A percentile compares a stretch with the other conserved stretches of the same genome.
Conservation (phyloP, 1,140 invertebrate species). For the Catajapyx aquilonaris region DNA sequence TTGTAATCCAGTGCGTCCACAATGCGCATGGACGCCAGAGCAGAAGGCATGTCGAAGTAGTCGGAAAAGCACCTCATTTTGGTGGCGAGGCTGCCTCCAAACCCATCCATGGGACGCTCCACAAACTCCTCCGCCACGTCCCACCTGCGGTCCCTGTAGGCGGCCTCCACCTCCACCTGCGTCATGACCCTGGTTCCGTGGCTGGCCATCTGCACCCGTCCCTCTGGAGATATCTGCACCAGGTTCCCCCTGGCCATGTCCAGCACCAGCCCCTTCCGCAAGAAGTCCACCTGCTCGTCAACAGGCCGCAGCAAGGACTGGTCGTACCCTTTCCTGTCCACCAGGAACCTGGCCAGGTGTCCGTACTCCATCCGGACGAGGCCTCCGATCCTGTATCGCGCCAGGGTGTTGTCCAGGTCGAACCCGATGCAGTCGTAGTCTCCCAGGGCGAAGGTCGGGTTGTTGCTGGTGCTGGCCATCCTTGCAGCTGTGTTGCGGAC, state of each 20-base stretch:
- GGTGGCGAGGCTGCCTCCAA: conserved; percentile 33
- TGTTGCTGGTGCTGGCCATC: no score
- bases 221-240: conserved; percentile 35
- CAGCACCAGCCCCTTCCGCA: conserved; percentile 52
- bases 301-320: conserved; percentile 27
- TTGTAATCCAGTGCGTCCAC: conserved; percentile 43
- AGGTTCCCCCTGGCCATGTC: conserved; percentile 52
- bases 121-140: conserved; percentile 24
- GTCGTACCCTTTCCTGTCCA: conserved; percentile 36
- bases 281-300: conserved; percentile 33
- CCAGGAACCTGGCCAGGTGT: conserved; percentile 34
- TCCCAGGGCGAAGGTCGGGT: conserved; percentile 20
- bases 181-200: conserved; percentile 43
- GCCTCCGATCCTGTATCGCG: conserved; percentile 41
- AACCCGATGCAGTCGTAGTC: conserved; percentile 61
- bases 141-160: conserved; percentile 38
- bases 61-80: conserved; percentile 44
- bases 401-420: conserved; percentile 54
- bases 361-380: conserved; percentile 39
- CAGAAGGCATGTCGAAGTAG: conserved; percentile 49
- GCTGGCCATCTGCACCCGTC: conserved; percentile 35
- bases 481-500: no score
- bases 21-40: conserved; percentile 43
- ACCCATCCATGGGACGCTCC: conserved; percentile 31
- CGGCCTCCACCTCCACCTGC: conserved; percentile 29